Percentiles rank a stretch among this genome's conserved stretches.
These are phyloP conservation scores for Nesogale talazaci DNA, from an alignment of 2,113 vertebrate genomes.

Conservation along the genomic window DNA sequence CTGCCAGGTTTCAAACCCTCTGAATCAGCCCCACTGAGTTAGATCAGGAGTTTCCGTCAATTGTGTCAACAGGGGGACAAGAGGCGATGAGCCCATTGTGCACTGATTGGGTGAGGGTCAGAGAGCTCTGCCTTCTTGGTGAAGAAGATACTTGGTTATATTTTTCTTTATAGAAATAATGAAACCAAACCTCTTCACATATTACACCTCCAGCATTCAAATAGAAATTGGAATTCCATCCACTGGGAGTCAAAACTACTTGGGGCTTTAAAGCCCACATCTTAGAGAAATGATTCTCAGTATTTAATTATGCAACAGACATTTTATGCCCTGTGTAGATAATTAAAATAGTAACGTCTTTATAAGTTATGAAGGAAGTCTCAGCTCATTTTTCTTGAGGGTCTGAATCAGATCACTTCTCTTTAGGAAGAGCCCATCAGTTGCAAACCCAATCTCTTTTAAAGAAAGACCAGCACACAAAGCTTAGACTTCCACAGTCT, in stretches of 20 bases:
- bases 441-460: not conserved
- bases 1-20: slow-evolving; percentile 40
- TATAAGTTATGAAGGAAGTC: not conserved
- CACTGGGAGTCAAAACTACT: not conserved
- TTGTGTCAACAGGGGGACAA: not conserved
- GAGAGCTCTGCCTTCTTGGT: not conserved
- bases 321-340: not conserved
- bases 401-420: slow-evolving; percentile 31
- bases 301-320: slow-evolving; percentile 41
- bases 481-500: not conserved
- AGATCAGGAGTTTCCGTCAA: not conserved
- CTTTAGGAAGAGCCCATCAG: not conserved
- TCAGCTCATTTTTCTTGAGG: slow-evolving; percentile 29
- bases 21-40: not conserved
- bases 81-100: not conserved
- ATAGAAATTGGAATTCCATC: not conserved
- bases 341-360: not conserved
- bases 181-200: not conserved
- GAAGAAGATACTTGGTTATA: not conserved
- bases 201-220: not conserved
- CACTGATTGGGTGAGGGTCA: not conserved
- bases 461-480: not conserved
- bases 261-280: not conserved
- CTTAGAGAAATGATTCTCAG: slow-evolving; percentile 26
- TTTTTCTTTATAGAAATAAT: slow-evolving; percentile 14